Base-by-base conservation (phyloP, 2,797 vertebrate species). In the Sebastes steindachneri region DNA sequence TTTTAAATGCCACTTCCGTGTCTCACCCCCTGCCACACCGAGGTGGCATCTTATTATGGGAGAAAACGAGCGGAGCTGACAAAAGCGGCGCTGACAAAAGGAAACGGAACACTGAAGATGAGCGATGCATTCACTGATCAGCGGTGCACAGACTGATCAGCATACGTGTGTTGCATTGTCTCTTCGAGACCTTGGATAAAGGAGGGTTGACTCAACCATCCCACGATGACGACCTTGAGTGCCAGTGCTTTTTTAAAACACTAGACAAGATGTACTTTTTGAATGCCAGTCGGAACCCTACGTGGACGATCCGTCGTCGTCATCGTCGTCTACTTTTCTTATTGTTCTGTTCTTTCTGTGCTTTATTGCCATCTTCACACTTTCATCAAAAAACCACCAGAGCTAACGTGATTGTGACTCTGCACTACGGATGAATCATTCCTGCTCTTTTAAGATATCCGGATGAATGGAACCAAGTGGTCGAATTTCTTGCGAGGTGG, bases 11-110 rank as follows among this genome's bases (percentile, higher is more conserved):
- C 80, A 60, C 77, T 83, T 77, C 88, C 87, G 19, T 75, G 89
- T 94, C 93, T 87, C 89, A 84, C 91, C 93, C 37, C 79, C 92
- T 51, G 91, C 94, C 95, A 93, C 85, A 86, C 89, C 88, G 21
- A 62, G 63, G 48, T 69, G 88, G 92, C 89, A 63, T 84, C 19
- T 93, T 86, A 89, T 91, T 79, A 19, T 4, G 54, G 84, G 77
- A 87, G 91, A 88, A 92, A 69, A 81, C 74, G 17, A 11, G 92
- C 86, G 84, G 83, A 86, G 77, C 88, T 89, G 92, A 92, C 55
- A 19, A 29, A 54, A 54, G 93, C 25, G 84, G 80, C 54, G 15
- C 31, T 58, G 37, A 41, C 71, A 62, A 35, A 48, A 68, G 73
- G 77, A 88, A 88, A 78, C 45, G 76, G 90, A 83, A 88, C 53